Base-by-base conservation (phyloP, 1,140 invertebrate genomes). In the Drosophila fuyamai region DNA sequence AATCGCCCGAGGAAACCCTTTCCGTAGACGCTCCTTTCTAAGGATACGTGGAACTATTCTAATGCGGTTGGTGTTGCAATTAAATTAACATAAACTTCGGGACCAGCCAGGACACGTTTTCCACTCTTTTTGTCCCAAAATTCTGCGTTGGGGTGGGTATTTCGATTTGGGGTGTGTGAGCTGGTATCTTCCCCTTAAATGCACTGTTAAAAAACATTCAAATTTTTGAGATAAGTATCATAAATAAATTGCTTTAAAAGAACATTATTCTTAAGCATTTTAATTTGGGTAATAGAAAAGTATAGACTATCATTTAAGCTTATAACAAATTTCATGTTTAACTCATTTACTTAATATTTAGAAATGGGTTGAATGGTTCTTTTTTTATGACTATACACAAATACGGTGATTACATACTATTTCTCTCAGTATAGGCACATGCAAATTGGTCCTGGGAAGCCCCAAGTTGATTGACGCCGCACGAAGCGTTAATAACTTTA, bases 401-500 rank as follows among this genome's bases (percentile, higher is more conserved):
- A 23, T 2, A 23, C 3, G 23, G 23, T 23, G 2, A 32, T 32
- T 6, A 14, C 8, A 14, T 41, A 7, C 14, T 8, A 10, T 65
- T 38, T 60, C 23, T 65, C 35, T 12, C 27, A 16, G 46, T 67
- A 18, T 14, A 63, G 0, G 14, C n/a, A 48, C 82, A 86, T 81
- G 81, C 70, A 88, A 88, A 82, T 79, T 53, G 78, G 56, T 74
- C 67, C 58, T 9, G 67, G 14, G 66, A 72, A 55, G 47, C 47
- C 67, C 59, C 80, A 78, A 79, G 53, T 85, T 89, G 84, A 89
- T 89, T 89, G 84, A 89, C 84, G 77, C 84, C 84, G 80, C 84
- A 81, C 81, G 74, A 90, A 81, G 80, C 84, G 84, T 89, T 89
- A 89, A 89, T 89, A 89, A 89, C 84, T 89, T 89, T 89, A 89